Conservation (phyloP, 2,113 vertebrate genomes). For the Ibidorhyncha struthersii region DNA sequence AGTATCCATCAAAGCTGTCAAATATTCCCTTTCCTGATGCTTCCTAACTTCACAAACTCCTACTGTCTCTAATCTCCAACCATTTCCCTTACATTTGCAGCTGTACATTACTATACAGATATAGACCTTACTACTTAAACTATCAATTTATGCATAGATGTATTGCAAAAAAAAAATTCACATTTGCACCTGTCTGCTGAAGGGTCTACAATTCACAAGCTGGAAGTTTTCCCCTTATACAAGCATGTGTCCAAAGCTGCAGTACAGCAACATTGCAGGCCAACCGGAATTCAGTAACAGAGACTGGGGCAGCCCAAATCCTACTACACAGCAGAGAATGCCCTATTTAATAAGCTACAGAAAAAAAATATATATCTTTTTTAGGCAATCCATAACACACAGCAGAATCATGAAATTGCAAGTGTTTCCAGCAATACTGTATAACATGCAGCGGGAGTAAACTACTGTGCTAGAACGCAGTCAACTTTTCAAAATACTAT, state of each 20-base stretch:
- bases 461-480: not conserved
- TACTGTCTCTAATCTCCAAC: not conserved
- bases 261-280: not conserved
- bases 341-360: not conserved
- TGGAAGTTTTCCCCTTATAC: not conserved
- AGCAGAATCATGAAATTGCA: not conserved
- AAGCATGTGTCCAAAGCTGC: not conserved
- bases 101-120: not conserved
- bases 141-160: not conserved
- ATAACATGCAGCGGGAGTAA: not conserved
- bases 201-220: not conserved
- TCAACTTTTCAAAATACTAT: not conserved
- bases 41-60: not conserved
- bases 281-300: not conserved
- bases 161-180: not conserved
- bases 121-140: not conserved
- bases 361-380: not conserved
- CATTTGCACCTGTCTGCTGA: not conserved
- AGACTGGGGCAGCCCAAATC: not conserved
- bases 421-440: not conserved
- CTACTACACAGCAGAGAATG: not conserved
- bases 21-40: not conserved
- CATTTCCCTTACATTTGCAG: not conserved
- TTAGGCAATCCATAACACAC: not conserved
- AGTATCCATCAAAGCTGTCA: slow-evolving; percentile 1